Evolutionary conservation across 2,797 vertebrate species (phyloP).

Genomic region (Diplodus sargus): DNA sequence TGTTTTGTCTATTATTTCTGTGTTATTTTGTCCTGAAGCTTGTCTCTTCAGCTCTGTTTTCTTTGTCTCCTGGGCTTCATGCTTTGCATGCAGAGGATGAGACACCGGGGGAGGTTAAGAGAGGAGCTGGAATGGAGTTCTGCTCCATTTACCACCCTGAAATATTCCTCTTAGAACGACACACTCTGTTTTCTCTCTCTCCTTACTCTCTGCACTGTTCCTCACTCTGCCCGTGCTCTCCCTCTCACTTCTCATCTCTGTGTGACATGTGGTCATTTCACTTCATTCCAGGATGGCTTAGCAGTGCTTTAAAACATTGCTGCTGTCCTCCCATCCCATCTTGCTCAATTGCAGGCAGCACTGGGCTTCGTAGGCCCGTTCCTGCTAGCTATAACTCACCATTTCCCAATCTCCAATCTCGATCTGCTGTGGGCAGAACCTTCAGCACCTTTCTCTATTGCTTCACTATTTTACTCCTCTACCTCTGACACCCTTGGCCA

Average conservation of each 20-base stretch:
- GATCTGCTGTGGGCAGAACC: conserved; percentile 46
- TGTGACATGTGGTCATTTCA: conserved; percentile 79
- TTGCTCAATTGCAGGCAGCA: conserved; percentile 65
- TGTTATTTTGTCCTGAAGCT: conserved; percentile 64
- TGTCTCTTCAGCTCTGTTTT: conserved; percentile 60
- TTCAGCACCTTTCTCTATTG: conserved; percentile 42
- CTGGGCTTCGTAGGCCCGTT: conserved; percentile 57
- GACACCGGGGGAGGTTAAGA: conserved; percentile 81
- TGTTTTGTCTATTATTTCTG: conserved; percentile 49
- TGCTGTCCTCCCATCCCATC: conserved; percentile 72
- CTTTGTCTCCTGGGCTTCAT: conserved; percentile 78
- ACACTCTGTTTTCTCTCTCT: conserved; percentile 76
- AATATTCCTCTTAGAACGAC: conserved; percentile 83
- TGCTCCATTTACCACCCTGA: conserved; percentile 84
- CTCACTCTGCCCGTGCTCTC: conserved; percentile 59
- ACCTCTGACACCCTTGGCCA: conserved; percentile 5
- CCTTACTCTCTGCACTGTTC: conserved; percentile 56
- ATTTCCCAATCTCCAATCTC: conserved; percentile 57
- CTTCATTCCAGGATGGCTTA: conserved; percentile 78
- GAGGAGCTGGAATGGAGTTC: conserved; percentile 83
- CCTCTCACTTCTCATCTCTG: conserved; percentile 73
- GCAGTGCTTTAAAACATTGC: conserved; percentile 74
- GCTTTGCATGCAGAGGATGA: conserved; percentile 82
- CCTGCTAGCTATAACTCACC: conserved; percentile 48
- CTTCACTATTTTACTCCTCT: conserved; percentile 44